Base-by-base conservation (phyloP, 2,113 vertebrate species). In the Mustela lutreola region DNA sequence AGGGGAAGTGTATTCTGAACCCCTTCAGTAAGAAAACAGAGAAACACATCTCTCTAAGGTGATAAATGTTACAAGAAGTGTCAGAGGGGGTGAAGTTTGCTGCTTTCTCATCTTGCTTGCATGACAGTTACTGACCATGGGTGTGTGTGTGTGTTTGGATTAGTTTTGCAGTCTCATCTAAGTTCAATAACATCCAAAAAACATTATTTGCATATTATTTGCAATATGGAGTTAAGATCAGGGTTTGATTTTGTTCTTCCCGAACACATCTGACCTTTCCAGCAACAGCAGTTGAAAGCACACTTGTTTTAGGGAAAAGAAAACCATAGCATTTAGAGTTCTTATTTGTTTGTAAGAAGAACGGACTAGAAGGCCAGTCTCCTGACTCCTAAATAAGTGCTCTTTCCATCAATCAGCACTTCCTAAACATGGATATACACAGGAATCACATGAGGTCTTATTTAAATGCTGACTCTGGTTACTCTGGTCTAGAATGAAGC, bases 261-360 rank as follows among this genome's bases (percentile, higher is more conserved):
- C 26, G 9, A 81, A 78, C 28, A 36, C 26, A 73, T 31, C 50
- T 85, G 92, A 90, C 70, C 56, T 97, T 97, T 95, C 36, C 42
- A 70, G 60, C 65, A 92, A 42, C 1, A 79, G 14, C 26, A 81
- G 56, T 86, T 62, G 22, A 92, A 94, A 83, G 31, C 7, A 60
- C 4, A 24, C 4, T 7, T 11, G 1, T 31, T 85, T 85, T 24
- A 73, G 33, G 50, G 39, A 70, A 56, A 28, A 71, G 67, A 19
- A 31, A 91, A 63, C 26, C 45, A 85, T 1, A 73, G 11, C 71
- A 65, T 78, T 22, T 67, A 65, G 65, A 89, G 39, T 89, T 39
- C 11, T 65, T 22, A 22, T 10, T 45, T 53, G 86, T 96, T 21
- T 67, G 42, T 16, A 67, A 70, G 62, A 39, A 79, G 88, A 15